Base-by-base conservation (phyloP, 2,888 invertebrate genomes). In the Epinotia nisella region DNA sequence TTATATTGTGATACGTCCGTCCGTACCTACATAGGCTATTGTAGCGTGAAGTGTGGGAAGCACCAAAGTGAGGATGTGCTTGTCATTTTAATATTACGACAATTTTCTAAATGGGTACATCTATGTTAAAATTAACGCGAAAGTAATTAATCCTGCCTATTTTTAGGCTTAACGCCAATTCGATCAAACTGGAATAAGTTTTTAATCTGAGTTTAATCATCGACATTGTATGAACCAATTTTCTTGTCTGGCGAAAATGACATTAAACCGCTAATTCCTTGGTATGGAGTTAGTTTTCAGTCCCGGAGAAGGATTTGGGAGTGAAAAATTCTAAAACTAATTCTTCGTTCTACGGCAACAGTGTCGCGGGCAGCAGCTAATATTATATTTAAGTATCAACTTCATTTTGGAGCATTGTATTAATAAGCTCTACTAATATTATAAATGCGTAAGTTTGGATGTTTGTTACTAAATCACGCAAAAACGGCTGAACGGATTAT, bases 31-130 rank as follows among this genome's bases (percentile, higher is more conserved):
- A n/a, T 49, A 13, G 49, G n/a, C 49, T n/a, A 49, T 49, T 49
- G 49, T 49, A 7, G 49, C n/a, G n/a, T 49, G 49, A 49, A 49
- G 49, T 49, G 49, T 49, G 49, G 49, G 49, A 49, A 49, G 49
- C 15, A 49, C n/a, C n/a, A n/a, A 49, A 49, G 7, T n/a, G 49
- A n/a, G 49, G n/a, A 49, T n/a, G 49, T 49, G 49, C 49, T 49
- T 49, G n/a, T 49, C 49, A 49, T 49, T 49, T n/a, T 49, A 49
- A n/a, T n/a, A 49, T 49, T 7, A 49, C 7, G n/a, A 49, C 49
- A 5, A 49, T 49, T 49, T 49, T 49, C 49, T 49, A 49, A n/a
- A 13, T 4, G 15, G 15, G 13, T 45, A 13, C 41, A 13, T 5
- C 15, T n/a, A 1, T n/a, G 5, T 4, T 49, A n/a, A n/a, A n/a